phyloP scores from a whole-genome alignment of 2,797 vertebrate species.

The Thripadectes ignobilis region DNA sequence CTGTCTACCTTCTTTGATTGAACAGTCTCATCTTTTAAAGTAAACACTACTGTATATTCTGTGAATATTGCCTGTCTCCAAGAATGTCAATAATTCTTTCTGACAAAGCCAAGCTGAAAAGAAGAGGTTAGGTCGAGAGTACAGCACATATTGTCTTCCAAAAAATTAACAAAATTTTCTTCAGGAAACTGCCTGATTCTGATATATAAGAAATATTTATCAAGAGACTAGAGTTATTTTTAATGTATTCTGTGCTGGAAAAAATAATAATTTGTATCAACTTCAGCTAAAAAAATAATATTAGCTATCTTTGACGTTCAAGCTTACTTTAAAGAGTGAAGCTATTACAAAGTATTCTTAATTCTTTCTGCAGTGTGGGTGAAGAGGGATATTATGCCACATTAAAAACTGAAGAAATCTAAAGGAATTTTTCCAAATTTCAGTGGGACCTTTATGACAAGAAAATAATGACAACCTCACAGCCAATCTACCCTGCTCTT shows the following conservation, averaged over 20 bases:
- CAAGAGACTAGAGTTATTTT: not conserved
- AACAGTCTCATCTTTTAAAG: conserved; percentile 66
- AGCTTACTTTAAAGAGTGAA: not conserved
- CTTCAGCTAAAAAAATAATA: not conserved
- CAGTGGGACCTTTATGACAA: not conserved
- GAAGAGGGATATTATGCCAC: not conserved
- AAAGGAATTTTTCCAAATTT: not conserved
- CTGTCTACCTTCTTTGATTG: conserved; percentile 38
- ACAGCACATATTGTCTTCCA: not conserved
- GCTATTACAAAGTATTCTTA: not conserved
- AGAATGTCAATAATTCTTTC: conserved; percentile 42
- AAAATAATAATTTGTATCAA: not conserved
- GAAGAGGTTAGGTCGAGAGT: not conserved
- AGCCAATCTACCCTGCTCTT: not conserved
- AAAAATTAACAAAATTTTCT: conserved; percentile 24
- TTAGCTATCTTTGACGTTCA: not conserved
- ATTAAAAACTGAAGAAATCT: not conserved
- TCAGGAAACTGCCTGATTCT: not conserved
- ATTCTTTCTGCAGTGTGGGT: not conserved
- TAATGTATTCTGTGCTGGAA: not conserved
- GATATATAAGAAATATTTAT: not conserved
- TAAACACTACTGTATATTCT: conserved; percentile 59
- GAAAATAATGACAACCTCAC: not conserved
- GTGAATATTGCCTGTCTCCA: conserved; percentile 43
- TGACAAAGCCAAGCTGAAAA: conserved; percentile 7